A percentile compares a stretch with the other conserved stretches of the same genome.
Evolutionary conservation across 2,888 invertebrate genomes (phyloP).

Genomic region (Tethea ocularis): DNA sequence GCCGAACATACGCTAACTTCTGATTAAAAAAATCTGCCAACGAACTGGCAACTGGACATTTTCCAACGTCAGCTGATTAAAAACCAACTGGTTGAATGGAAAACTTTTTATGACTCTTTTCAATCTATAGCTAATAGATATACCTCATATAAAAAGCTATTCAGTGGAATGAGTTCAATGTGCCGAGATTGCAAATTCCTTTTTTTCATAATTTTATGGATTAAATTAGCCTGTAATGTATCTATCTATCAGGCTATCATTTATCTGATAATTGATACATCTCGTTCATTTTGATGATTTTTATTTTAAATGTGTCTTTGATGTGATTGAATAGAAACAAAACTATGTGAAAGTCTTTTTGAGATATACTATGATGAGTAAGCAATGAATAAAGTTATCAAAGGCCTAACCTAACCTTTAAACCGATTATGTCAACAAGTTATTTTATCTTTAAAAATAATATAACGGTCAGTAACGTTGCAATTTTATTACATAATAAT

Average conservation of each 20-base stretch:
- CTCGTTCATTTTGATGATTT: background rate
- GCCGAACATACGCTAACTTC: conserved; percentile 20
- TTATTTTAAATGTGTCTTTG: too few relatives aligned
- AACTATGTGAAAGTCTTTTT: too few relatives aligned
- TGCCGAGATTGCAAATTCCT: background rate
- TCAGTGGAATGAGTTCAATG: conserved; percentile 3
- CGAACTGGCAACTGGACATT: conserved; percentile 53
- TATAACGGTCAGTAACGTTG: background rate
- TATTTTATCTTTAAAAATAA: background rate
- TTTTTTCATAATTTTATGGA: background rate
- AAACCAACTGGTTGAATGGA: conserved; percentile 46
- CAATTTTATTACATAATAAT: background rate
- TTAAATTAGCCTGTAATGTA: background rate
- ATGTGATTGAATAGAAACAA: too few relatives aligned
- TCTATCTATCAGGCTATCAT: background rate
- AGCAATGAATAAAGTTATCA: too few relatives aligned
- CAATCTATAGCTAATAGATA: conserved; percentile 9
- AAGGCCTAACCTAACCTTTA: too few relatives aligned
- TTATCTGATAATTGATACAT: background rate
- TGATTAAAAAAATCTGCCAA: conserved; percentile 51
- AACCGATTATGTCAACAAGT: background rate
- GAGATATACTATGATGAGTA: too few relatives aligned
- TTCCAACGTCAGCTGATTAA: conserved; percentile 65
- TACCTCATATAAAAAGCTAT: conserved; percentile 2
- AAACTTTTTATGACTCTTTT: conserved; percentile 30